Base-by-base conservation (phyloP, 2,888 invertebrate species). In the Megamerina dolium region DNA sequence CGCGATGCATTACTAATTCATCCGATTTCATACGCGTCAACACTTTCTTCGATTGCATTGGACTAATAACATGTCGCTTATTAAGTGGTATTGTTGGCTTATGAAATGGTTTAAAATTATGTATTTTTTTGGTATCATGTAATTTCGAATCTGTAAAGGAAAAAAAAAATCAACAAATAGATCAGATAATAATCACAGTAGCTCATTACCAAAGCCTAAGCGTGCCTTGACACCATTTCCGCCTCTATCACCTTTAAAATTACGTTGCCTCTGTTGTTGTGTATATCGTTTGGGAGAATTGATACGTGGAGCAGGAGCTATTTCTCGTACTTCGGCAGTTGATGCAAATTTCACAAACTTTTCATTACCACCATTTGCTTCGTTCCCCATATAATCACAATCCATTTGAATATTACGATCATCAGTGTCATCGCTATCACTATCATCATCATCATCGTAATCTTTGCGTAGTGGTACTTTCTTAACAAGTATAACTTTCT, bases 281-380 rank as follows among this genome's bases (percentile, higher is more conserved):
- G n/a, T n/a, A n/a, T n/a, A n/a, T 13, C 31, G 31, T 5, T 18
- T 32, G n/a, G 52, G 29, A 12, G 46, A n/a, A 2, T 48, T 47
- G 14, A 37, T 16, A 17, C 51, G 52, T 5, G 58, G 47, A 3
- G 48, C 45, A 3, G 70, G 56, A 1, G 61, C 61, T 6, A 72
- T 70, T 57, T 72, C 72, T n/a, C 68, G 57, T 9, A 72, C 68
- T 53, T 72, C 72, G 3, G 72, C 72, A 12, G 67, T 69, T 0
- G 70, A 62, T 4, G 72, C 72, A 41, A 72, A 72, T 39, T 70
- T 69, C 0, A 72, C 72, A 39, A 65, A 59, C 52, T 72, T 72
- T 38, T 70, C 70, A 8, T 53, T 60, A 2, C 49, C 49, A 3
- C 45, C 51, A n/a, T 34, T 31, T 26, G 47, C 19, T 17, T 51